Base-by-base conservation (phyloP, 2,888 invertebrate species). In the Andrena bicolor region DNA sequence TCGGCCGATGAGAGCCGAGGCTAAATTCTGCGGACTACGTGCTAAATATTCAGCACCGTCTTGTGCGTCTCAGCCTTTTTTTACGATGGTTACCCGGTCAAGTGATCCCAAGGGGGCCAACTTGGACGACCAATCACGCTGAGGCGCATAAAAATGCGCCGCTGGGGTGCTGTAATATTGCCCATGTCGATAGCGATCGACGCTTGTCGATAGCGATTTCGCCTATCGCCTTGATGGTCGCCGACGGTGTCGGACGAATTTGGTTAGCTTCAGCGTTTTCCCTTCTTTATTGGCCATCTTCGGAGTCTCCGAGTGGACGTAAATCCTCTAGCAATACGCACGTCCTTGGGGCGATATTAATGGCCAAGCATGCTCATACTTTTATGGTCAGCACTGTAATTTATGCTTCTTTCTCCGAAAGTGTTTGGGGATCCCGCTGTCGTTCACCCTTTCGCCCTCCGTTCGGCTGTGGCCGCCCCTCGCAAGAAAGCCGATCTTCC, bases 51-150 rank as follows among this genome's bases (percentile, higher is more conserved):
- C 78, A 48, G 48, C 7, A 35, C 56, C 58, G 35, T 16, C 26
- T 13, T 32, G 56, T 23, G 60, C 66, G 48, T 41, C 48, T 63
- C 20, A 0, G 58, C 10, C 23, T 23, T 26, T 80, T 85, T 88
- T 89, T 88, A 87, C 76, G 87, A 82, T 69, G 73, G 68, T 77
- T 68, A 75, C 66, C 63, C 91, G 92, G 92, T 90, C 89, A 91
- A 93, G 91, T 90, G 91, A 91, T 89, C 92, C 92, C 91, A 83
- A 88, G 90, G 91, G 93, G 88, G 83, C 82, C 68, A 58, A 86
- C 81, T 84, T 87, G 85, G 87, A 88, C 89, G 88, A 87, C 89
- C 92, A 92, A 91, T 91, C 88, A 86, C 88, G 76, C 83, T 78
- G 60, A 77, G 76, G 69, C 86, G 85, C 88, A 91, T 91, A 91